A percentile compares a stretch with the other conserved stretches of the same genome.
Evolutionary conservation across 92 coral and sea anemone genomes (phyloP).

Genomic region (Epizoanthus stellaris): DNA sequence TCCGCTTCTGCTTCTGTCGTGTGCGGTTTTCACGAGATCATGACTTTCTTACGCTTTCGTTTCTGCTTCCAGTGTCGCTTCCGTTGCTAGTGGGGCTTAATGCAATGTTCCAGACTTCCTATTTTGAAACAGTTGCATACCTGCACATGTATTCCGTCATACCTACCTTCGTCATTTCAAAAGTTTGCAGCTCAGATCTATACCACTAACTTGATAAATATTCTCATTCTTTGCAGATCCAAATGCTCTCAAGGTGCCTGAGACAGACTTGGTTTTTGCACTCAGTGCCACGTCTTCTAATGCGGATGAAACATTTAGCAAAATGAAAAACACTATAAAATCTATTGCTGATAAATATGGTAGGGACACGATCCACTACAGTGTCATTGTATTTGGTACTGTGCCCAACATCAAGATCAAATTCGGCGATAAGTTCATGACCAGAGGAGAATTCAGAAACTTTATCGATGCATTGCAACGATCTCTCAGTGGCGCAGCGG

Average conservation of each 20-base stretch:
- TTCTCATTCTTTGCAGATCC: constrained; percentile 4
- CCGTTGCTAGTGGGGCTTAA: too few relatives aligned
- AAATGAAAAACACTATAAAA: constrained; percentile 72
- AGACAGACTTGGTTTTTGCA: constrained; percentile 77
- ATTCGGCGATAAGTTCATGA: constrained; percentile 36
- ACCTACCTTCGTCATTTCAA: neutral
- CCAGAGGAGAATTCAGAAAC: constrained; percentile 3
- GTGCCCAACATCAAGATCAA: constrained; percentile 63
- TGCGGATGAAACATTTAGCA: constrained; percentile 61
- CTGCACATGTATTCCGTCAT: too few relatives aligned
- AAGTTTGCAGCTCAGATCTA: neutral
- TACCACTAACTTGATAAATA: neutral
- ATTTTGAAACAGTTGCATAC: too few relatives aligned
- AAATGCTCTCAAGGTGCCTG: constrained; percentile 21
- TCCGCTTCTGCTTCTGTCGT: too few relatives aligned
- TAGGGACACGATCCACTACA: constrained; percentile 67
- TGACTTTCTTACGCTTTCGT: too few relatives aligned
- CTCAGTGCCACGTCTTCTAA: constrained; percentile 72
- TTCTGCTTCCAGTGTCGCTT: too few relatives aligned
- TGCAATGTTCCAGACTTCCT: too few relatives aligned
- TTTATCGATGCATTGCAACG: constrained; percentile 26
- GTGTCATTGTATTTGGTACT: constrained; percentile 76
- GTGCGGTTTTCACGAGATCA: too few relatives aligned
- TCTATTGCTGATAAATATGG: constrained; percentile 72
- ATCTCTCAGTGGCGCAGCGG: constrained; percentile 11